phyloP scores from a whole-genome alignment of 2,113 vertebrate genomes.

The Labeo catla region DNA sequence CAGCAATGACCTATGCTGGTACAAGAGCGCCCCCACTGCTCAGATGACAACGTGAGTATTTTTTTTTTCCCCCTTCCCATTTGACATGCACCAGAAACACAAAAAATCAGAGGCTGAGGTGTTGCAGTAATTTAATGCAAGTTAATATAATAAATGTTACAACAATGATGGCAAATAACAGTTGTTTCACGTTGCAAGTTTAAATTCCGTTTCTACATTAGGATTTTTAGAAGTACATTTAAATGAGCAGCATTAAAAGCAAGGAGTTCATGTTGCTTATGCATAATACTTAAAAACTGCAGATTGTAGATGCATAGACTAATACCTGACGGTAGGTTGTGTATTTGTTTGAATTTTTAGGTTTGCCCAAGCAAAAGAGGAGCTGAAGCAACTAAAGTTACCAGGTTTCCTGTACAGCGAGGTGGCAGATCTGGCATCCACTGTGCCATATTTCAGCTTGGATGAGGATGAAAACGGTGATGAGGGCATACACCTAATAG shows the following conservation, averaged over 20 bases:
- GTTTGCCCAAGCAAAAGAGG: constrained; percentile 93
- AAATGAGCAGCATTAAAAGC: not conserved
- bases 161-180: not conserved
- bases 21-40: constrained; percentile 85
- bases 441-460: constrained; percentile 91
- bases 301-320: not conserved
- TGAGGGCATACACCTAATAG: constrained; percentile 94
- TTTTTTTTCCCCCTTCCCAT: not conserved
- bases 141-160: not conserved
- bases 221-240: not conserved
- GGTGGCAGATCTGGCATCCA: constrained; percentile 89
- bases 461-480: constrained; percentile 90
- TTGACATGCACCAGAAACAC: not conserved
- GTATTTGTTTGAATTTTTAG: constrained; percentile 72
- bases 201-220: not conserved
- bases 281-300: not conserved
- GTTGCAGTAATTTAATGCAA: not conserved
- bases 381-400: constrained; percentile 89
- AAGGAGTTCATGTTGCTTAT: not conserved
- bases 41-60: constrained; percentile 92
- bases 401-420: constrained; percentile 97
- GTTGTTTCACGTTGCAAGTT: not conserved
- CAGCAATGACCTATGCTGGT: constrained; percentile 79
- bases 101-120: not conserved
- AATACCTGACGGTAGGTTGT: not conserved